Evolutionary conservation across 1,140 invertebrate species (phyloP).

Genomic region (Globodera ellingtonae): DNA sequence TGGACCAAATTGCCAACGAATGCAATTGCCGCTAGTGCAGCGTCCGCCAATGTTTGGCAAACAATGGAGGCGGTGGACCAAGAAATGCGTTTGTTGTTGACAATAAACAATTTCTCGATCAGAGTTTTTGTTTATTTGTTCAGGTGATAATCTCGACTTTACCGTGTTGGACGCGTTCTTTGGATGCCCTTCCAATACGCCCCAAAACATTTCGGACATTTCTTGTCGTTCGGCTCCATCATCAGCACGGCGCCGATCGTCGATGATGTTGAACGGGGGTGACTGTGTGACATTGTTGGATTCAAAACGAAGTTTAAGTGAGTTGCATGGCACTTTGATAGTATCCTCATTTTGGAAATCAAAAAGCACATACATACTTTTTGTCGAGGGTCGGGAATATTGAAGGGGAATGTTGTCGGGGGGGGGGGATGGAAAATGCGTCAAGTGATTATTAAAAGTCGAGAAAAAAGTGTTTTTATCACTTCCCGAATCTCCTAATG

Average conservation of each 20-base stretch:
- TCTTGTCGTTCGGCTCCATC: background rate
- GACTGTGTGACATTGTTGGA: constrained; percentile 73
- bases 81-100: constrained; percentile 27
- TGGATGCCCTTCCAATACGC: constrained; percentile 33
- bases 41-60: constrained; percentile 68
- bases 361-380: no score
- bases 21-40: constrained; percentile 76
- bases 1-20: constrained; percentile 66
- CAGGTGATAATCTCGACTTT: constrained; percentile 40
- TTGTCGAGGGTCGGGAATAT: no score
- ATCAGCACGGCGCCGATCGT: background rate
- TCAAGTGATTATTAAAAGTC: no score
- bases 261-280: constrained; percentile 4
- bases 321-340: no score
- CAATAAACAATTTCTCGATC: background rate
- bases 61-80: constrained; percentile 32
- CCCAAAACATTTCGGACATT: constrained; percentile 1
- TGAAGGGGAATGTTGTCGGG: no score
- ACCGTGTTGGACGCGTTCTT: constrained; percentile 29
- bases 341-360: no score
- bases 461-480: no score
- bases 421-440: no score
- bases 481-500: no score
- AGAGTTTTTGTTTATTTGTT: background rate
- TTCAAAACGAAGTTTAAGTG: constrained; percentile 91